Conservation (phyloP, 2,113 vertebrate genomes). For the Gymnorhina tibicen region DNA sequence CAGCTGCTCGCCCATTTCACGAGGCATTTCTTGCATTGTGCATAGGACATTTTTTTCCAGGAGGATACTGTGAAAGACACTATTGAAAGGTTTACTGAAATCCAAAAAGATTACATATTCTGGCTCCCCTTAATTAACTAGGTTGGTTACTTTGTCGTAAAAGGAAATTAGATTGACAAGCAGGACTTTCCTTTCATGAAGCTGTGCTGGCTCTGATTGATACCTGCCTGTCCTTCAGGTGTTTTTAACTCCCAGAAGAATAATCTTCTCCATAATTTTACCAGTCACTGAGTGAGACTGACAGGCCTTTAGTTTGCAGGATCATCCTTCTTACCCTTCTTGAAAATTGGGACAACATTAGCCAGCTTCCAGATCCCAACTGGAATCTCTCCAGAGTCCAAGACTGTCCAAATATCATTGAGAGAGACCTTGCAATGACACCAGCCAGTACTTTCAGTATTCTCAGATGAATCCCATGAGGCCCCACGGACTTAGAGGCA, state of each 20-base stretch:
- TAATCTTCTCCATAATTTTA: neutral
- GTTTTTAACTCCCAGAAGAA: neutral
- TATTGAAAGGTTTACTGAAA: neutral
- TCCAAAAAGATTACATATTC: neutral
- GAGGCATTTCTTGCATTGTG: neutral
- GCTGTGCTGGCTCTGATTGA: rapidly evolving
- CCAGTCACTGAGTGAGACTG: neutral
- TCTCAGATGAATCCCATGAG: neutral
- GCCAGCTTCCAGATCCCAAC: neutral
- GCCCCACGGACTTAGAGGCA: neutral
- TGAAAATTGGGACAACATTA: neutral
- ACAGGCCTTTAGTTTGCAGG: neutral
- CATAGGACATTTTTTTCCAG: neutral
- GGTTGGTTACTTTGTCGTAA: neutral
- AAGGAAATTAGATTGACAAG: neutral
- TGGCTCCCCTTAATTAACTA: neutral
- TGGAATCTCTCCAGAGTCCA: neutral
- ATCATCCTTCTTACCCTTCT: neutral
- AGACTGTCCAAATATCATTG: neutral
- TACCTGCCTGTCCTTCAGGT: neutral
- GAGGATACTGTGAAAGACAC: neutral
- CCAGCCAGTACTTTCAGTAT: neutral
- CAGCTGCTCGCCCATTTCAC: neutral
- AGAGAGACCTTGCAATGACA: neutral
- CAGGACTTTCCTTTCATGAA: neutral